Conservation (phyloP, 2,113 vertebrate species). For the Malurus cyaneus region DNA sequence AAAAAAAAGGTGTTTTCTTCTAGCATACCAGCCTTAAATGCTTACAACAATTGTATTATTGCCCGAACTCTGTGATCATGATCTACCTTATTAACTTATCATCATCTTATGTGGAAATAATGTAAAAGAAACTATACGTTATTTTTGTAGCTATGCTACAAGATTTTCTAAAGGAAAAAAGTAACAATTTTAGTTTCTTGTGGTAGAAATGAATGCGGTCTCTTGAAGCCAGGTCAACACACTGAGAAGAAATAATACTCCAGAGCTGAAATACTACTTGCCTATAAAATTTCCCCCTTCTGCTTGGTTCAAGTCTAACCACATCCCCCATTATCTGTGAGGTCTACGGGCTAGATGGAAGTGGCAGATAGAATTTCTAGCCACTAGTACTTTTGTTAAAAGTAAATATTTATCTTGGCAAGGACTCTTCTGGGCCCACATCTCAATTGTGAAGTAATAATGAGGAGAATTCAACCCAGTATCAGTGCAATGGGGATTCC, state of each 20-base stretch:
- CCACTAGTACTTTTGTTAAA: background rate
- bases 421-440: background rate
- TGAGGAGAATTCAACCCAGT: background rate
- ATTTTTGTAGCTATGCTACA: background rate
- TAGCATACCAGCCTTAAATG: background rate
- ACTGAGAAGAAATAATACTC: background rate
- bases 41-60: background rate
- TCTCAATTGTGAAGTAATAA: conserved; percentile 31
- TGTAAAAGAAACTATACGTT: background rate
- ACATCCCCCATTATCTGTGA: background rate
- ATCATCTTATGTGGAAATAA: background rate
- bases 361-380: conserved; percentile 2
- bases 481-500: background rate
- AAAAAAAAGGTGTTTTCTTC: background rate
- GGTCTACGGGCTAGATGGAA: background rate
- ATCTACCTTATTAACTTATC: background rate
- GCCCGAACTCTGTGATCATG: background rate
- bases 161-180: background rate
- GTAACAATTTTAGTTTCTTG: background rate
- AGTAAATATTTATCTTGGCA: conserved; percentile 38
- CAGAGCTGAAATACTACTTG: background rate
- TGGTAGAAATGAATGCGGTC: background rate
- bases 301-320: background rate
- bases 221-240: background rate
- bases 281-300: background rate